A percentile compares a stretch with the other conserved stretches of the same genome.
Evolutionary conservation across 2,113 vertebrate species (phyloP).

Genomic region (Entelurus aequoreus): DNA sequence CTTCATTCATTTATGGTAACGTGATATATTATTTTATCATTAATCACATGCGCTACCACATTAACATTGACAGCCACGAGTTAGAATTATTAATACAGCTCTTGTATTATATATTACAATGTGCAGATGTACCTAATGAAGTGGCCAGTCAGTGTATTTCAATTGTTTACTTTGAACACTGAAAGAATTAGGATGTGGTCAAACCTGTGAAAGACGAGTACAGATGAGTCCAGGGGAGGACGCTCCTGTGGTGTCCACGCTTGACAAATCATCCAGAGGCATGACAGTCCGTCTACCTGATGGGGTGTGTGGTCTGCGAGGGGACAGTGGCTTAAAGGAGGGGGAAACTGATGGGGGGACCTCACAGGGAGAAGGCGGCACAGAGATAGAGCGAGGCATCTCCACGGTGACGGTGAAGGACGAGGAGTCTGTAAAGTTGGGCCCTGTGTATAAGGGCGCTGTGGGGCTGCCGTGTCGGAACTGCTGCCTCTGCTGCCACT

Average conservation of each 20-base stretch:
- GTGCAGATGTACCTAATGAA: too few species aligned
- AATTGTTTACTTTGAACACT: too few species aligned
- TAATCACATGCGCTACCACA: too few species aligned
- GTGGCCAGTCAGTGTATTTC: too few species aligned
- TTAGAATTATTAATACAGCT: too few species aligned
- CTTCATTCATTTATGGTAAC: too few species aligned
- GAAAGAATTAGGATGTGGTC: neutral
- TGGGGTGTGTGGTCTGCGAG: conserved; percentile 87
- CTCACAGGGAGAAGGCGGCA: conserved; percentile 91
- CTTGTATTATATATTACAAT: too few species aligned
- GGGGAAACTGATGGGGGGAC: conserved; percentile 81
- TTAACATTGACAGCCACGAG: too few species aligned
- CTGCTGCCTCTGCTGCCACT: conserved; percentile 97
- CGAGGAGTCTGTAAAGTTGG: conserved; percentile 79
- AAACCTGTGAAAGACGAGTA: conserved; percentile 81
- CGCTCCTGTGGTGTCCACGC: conserved; percentile 74
- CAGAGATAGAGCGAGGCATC: conserved; percentile 90
- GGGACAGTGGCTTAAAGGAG: conserved; percentile 72
- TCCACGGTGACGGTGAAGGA: conserved; percentile 86
- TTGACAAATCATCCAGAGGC: conserved; percentile 76
- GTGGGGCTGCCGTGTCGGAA: conserved; percentile 96
- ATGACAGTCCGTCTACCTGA: conserved; percentile 87
- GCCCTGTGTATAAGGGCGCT: conserved; percentile 77
- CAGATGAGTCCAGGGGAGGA: conserved; percentile 80
- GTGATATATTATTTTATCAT: too few species aligned